phyloP scores from a whole-genome alignment of 2,113 vertebrate genomes.

The Triplophysa dalaica region DNA sequence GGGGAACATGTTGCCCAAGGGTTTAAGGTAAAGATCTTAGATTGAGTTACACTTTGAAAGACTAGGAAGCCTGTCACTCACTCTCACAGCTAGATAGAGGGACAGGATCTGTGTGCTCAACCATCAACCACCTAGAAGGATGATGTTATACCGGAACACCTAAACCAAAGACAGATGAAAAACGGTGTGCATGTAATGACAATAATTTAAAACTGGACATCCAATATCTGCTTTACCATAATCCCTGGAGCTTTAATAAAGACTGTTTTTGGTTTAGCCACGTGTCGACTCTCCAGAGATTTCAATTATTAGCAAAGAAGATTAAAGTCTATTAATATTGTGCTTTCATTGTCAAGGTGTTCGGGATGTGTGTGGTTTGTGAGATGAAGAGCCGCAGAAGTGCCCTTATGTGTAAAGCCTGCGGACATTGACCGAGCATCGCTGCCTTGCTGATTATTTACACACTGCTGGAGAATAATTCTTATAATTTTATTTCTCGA shows the following conservation, averaged over 20 bases:
- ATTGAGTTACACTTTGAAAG: constrained; percentile 74
- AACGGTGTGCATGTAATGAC: constrained; percentile 19
- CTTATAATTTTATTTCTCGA: not conserved
- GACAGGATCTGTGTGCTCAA: constrained; percentile 7
- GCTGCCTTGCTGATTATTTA: not conserved
- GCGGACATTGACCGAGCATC: constrained; percentile 4
- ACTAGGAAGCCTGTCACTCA: constrained; percentile 78
- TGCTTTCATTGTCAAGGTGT: constrained; percentile 13
- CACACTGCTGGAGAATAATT: not conserved
- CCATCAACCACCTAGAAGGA: not conserved
- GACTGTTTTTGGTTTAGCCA: constrained; percentile 44
- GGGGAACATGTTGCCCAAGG: constrained; percentile 66
- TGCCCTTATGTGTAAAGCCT: not conserved
- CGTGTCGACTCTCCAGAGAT: constrained; percentile 66
- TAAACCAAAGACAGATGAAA: not conserved
- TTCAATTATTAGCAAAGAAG: constrained; percentile 46
- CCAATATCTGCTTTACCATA: constrained; percentile 37
- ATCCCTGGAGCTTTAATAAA: constrained; percentile 42
- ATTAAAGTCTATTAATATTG: constrained; percentile 36
- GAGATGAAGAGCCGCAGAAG: constrained; percentile 19
- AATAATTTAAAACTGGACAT: constrained; percentile 23
- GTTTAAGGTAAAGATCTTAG: constrained; percentile 74
- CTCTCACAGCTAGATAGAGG: constrained; percentile 44
- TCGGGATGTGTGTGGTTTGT: constrained; percentile 20
- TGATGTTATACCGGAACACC: not conserved